Base-by-base conservation (phyloP, 2,888 invertebrate species). In the Dryobota labecula region DNA sequence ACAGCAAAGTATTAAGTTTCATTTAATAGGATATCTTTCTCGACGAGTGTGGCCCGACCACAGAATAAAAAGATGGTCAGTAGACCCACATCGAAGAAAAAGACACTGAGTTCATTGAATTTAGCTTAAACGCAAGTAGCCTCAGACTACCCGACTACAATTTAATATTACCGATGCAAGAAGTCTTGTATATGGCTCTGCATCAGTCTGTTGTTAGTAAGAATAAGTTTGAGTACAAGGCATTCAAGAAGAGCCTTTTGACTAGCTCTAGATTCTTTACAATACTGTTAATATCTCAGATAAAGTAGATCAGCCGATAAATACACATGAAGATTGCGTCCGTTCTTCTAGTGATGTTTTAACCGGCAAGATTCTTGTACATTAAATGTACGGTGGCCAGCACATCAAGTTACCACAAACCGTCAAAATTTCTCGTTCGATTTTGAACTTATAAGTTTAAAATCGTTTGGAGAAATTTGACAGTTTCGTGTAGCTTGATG, bases 1-100 rank as follows among this genome's bases (percentile, higher is more conserved):
- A 77, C 61, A 57, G 76, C 54, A 63, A 78, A 76, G 73, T 76
- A 82, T 82, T 72, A 73, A 66, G 73, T 82, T 82, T 73, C 73
- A 71, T 76, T 73, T 70, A 78, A 75, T 78, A 73, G 63, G 57
- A 63, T 70, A 70, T 77, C 65, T 82, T 73, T 76, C 71, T 74
- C 75, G 45, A 66, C 62, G 62, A 68, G 66, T 62, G 74, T 79
- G 74, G 73, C 66, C 47, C 20, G 43, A 1, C 30, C 53, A 49
- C 24, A 30, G 11, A 8, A n/a, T 36, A 51, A 43, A 51, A 43
- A 20, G 1, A n/a, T n/a, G 9, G 4, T 2, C 80, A 75, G 76
- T 53, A 78, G 70, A 47, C 27, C 43, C 43, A 71, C 15, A 20
- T 11, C 0, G 9, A 20, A 58, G 30, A 53, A 45, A 13, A 47